Evolutionary conservation across 1,140 invertebrate species (phyloP), one percentile per base, ranked within the genome.

Genomic region (Adoxophyes honmai): DNA sequence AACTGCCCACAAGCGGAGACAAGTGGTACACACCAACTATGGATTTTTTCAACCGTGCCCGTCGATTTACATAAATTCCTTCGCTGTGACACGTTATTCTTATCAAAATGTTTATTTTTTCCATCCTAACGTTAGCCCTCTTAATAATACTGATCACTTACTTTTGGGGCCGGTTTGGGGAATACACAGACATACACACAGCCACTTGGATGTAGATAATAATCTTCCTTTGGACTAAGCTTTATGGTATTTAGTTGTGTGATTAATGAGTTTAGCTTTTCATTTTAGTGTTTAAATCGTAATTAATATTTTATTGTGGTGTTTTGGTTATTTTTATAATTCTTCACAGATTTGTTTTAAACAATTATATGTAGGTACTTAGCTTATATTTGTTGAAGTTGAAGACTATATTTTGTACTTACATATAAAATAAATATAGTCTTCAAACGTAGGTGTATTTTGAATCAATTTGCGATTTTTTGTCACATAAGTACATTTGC

Each of bases 101-200:
- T 73, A 76, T 76, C 74, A 76, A 68, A 67, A 66, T 68, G 63
- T 71, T 69, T 69, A 71, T 71, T 76, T 73, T 73, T 67, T 66
- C 42, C 37, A 55, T 34, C 55, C 34, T 59, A 57, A 37, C 36
- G 59, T 62, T 66, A 66, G 55, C 62, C 58, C 60, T 65, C 64
- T 63, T 68, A 73, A 76, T 73, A 75, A 73, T 68, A 71, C 52
- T 69, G 70, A 76, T 76, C 68, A 60, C 71, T 74, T 73, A 73
- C 62, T 76, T 60, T 64, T 58, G 37, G n/a, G 48, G 61, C 60
- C 52, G 58, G 67, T 64, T 59, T 52, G 14, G 16, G 55, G 34
- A 44, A 60, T 18, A 34, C 15, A 10, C n/a, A 51, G 4, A 37
- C 35, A 54, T 3, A 11, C n/a, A 11, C 9, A 36, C 34, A 36